These are phyloP conservation scores for Sebastes melanostomus DNA, from an alignment of 2,797 vertebrate species.

Conservation along the genomic window DNA sequence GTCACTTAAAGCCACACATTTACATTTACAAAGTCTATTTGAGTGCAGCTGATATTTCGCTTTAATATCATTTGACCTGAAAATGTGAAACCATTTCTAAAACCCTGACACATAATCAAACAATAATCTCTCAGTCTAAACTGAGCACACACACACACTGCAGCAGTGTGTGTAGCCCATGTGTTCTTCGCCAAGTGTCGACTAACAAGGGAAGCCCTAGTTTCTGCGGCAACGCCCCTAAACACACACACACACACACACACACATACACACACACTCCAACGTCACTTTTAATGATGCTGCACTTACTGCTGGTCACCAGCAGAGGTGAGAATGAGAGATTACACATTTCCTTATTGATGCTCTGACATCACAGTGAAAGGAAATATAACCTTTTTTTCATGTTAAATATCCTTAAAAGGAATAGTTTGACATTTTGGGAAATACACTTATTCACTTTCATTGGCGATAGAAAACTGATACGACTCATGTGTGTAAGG, in stretches of 20 bases:
- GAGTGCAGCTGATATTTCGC: slow-evolving; percentile 5
- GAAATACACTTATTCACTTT: background rate
- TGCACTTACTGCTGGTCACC: slow-evolving; percentile 16
- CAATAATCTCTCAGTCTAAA: slow-evolving; percentile 57
- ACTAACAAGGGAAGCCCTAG: slow-evolving; percentile 21
- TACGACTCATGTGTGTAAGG: background rate
- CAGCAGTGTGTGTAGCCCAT: slow-evolving; percentile 19
- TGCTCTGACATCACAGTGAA: background rate
- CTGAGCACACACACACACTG: background rate
- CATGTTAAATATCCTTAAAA: background rate
- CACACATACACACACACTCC: background rate
- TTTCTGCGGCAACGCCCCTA: slow-evolving; percentile 11
- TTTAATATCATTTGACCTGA: slow-evolving; percentile 17
- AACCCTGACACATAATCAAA: slow-evolving; percentile 33
- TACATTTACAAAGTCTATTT: background rate
- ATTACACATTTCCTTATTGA: background rate
- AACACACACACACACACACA: background rate
- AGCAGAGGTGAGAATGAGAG: background rate
- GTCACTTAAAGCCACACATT: background rate
- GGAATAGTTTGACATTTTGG: background rate
- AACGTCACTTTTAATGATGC: background rate
- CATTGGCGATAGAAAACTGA: background rate
- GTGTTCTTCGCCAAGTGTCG: slow-evolving; percentile 34
- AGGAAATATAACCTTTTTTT: background rate
- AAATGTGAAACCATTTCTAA: slow-evolving; percentile 25